These are phyloP conservation scores for Salvelinus alpinus DNA, from an alignment of 2,113 vertebrate species.

Conservation along the genomic window DNA sequence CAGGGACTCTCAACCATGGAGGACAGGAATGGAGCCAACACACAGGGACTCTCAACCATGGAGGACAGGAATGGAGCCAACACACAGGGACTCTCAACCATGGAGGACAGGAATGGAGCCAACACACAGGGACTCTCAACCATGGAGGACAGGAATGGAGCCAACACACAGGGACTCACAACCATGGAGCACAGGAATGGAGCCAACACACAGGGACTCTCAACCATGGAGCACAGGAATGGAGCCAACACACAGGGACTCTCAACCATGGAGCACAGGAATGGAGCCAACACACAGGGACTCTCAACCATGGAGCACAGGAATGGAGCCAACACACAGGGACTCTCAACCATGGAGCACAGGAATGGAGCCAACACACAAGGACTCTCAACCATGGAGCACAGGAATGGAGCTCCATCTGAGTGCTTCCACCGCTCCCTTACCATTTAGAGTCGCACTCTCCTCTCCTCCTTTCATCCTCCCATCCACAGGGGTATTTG, in stretches of 20 bases:
- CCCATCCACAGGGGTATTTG: slow-evolving; percentile 30
- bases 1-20: slow-evolving; percentile 14
- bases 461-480: background rate
- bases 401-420: slow-evolving; percentile 30
- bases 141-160: slow-evolving; percentile 37
- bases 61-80: slow-evolving; percentile 37
- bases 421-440: background rate
- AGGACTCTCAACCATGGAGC: slow-evolving; percentile 15
- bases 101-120: slow-evolving; percentile 38
- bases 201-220: slow-evolving; percentile 20
- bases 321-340: slow-evolving; percentile 31
- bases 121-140: slow-evolving; percentile 11
- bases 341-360: slow-evolving; percentile 15
- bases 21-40: slow-evolving; percentile 36
- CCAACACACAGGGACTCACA: slow-evolving; percentile 13
- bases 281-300: slow-evolving; percentile 26
- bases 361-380: slow-evolving; percentile 36
- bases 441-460: background rate
- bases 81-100: slow-evolving; percentile 1
- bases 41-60: slow-evolving; percentile 8
- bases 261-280: slow-evolving; percentile 29
- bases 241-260: slow-evolving; percentile 22
- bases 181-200: slow-evolving; percentile 33
- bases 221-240: slow-evolving; percentile 31
- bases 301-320: slow-evolving; percentile 21